These are phyloP conservation scores for Eupelmus urozonus DNA, from an alignment of 2,888 invertebrate genomes.

Conservation along the genomic window DNA sequence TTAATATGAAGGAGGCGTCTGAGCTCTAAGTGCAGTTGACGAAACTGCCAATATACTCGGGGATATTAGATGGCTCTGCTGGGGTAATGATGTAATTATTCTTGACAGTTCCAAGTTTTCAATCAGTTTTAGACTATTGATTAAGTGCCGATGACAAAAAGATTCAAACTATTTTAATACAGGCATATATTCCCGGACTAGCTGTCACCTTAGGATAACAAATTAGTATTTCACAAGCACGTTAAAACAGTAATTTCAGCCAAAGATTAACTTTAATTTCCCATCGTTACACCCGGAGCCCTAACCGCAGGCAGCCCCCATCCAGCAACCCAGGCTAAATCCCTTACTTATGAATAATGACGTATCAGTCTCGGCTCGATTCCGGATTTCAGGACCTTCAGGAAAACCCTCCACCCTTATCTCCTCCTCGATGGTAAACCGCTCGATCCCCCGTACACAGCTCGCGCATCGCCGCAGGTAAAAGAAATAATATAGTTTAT, in stretches of 20 bases:
- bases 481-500: slow-evolving; percentile 35
- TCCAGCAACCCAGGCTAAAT: not conserved
- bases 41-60: not conserved
- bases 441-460: not conserved
- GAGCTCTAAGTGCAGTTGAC: not conserved
- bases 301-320: not conserved
- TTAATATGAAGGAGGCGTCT: too few relatives aligned
- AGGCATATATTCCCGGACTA: too few relatives aligned
- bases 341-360: slow-evolving; percentile 47
- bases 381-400: not conserved
- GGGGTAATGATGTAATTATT: too few relatives aligned
- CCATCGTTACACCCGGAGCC: not conserved
- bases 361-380: slow-evolving; percentile 39
- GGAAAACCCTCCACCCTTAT: slow-evolving; percentile 10
- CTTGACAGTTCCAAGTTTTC: too few relatives aligned
- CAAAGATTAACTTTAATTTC: not conserved
- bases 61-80: too few relatives aligned
- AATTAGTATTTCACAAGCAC: too few relatives aligned
- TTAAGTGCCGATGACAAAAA: too few relatives aligned
- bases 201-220: too few relatives aligned
- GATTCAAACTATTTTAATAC: too few relatives aligned
- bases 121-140: too few relatives aligned
- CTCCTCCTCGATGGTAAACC: slow-evolving; percentile 21
- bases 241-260: too few relatives aligned
- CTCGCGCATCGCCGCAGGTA: not conserved